Percentiles rank a stretch among this genome's conserved stretches.
These are phyloP conservation scores for Sebastes trivittatus DNA, from an alignment of 2,797 vertebrate genomes.

Conservation along the genomic window DNA sequence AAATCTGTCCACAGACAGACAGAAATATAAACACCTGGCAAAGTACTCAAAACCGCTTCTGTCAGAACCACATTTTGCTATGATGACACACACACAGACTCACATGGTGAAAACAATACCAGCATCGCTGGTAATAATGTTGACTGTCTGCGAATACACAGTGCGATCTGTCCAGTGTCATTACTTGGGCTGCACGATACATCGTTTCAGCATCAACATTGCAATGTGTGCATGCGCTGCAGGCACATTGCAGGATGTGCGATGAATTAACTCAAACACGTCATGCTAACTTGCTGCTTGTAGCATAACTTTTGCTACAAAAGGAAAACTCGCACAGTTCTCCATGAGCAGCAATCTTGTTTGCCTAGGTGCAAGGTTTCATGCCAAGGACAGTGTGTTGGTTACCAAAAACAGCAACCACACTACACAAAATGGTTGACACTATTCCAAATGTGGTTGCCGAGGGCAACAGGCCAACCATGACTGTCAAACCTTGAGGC, in stretches of 20 bases:
- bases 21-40: not conserved
- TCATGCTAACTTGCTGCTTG: not conserved
- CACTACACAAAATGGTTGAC: slow-evolving; percentile 30
- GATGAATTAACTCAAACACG: not conserved
- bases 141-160: slow-evolving; percentile 23
- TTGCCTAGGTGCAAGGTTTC: not conserved
- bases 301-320: not conserved
- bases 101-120: too few species aligned
- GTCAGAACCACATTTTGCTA: not conserved
- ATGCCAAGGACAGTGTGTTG: not conserved
- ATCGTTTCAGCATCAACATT: not conserved
- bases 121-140: not conserved
- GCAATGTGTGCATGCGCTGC: not conserved
- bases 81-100: too few species aligned
- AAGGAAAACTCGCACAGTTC: not conserved
- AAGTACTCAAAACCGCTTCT: not conserved
- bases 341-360: not conserved
- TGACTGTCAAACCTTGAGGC: not conserved
- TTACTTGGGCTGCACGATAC: not conserved
- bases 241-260: not conserved
- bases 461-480: slow-evolving; percentile 11
- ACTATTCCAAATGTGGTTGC: slow-evolving; percentile 16
- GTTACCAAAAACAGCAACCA: slow-evolving; percentile 12
- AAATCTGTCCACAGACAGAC: not conserved
- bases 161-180: not conserved